Evolutionary conservation across 2,113 vertebrate genomes (phyloP).

Genomic region (Damaliscus lunatus): DNA sequence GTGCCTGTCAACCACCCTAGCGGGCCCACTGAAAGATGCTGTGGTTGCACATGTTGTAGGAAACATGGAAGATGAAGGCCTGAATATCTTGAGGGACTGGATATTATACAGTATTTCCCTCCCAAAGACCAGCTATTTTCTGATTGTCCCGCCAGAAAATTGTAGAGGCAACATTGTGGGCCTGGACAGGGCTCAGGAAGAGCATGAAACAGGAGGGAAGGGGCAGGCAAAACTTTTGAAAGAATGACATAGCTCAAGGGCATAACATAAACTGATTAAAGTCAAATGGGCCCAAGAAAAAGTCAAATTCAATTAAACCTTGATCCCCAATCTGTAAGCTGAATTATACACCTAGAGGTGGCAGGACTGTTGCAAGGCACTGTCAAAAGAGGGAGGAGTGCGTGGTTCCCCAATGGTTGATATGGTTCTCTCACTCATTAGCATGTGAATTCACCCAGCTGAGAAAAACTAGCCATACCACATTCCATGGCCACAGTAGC

Average conservation of each 20-base stretch:
- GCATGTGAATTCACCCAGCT: neutral
- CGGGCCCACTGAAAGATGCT: neutral
- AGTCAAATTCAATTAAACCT: neutral
- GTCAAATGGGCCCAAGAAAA: neutral
- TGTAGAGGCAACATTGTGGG: neutral
- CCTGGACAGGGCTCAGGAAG: neutral
- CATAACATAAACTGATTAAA: neutral
- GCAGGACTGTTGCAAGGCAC: neutral
- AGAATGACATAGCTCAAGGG: neutral
- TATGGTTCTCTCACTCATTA: neutral
- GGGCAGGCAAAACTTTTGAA: neutral
- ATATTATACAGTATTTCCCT: neutral
- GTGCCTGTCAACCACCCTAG: neutral
- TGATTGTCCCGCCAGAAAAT: neutral
- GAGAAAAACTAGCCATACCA: neutral
- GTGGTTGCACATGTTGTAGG: neutral
- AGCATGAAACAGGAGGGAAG: neutral
- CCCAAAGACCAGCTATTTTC: neutral
- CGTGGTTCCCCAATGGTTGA: neutral
- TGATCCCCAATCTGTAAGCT: neutral
- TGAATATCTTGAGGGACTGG: neutral
- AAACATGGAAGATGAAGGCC: neutral
- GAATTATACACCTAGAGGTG: neutral
- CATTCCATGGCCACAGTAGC: neutral
- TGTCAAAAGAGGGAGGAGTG: neutral